These are phyloP conservation scores for Anoplophora glabripennis DNA, from an alignment of 1,140 invertebrate species.

Conservation along the genomic window DNA sequence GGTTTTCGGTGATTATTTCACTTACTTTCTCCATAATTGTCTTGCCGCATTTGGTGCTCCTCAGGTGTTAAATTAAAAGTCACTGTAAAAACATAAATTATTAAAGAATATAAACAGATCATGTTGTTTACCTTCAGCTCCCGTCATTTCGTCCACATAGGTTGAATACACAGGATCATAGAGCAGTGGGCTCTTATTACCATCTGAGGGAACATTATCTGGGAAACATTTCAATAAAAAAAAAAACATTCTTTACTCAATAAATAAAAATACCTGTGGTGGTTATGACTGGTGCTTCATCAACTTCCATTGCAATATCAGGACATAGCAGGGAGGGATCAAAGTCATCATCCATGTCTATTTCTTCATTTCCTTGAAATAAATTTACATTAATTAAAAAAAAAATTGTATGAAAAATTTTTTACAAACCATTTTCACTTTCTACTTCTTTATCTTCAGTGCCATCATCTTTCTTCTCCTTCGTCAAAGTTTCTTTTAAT, in stretches of 20 bases:
- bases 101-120: not conserved
- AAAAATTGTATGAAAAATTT: not conserved
- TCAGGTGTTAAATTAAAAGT: conserved; percentile 32
- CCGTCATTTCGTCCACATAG: conserved; percentile 40
- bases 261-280: conserved; percentile 21
- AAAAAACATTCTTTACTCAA: no score
- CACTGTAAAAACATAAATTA: conserved; percentile 26
- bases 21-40: conserved; percentile 35
- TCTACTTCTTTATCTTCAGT: not conserved
- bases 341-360: conserved; percentile 38
- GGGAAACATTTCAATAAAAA: not conserved
- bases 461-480: not conserved
- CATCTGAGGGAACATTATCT: not conserved
- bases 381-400: not conserved
- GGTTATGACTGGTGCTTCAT: conserved; percentile 34
- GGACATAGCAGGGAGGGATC: conserved; percentile 39
- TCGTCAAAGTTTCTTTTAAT: conserved; percentile 9
- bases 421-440: no score
- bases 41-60: conserved; percentile 26
- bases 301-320: conserved; percentile 40
- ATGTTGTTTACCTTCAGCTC: conserved; percentile 36
- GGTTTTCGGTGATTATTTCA: not conserved
- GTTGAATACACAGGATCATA: conserved; percentile 38
- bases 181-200: conserved; percentile 26
- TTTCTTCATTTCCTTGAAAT: conserved; percentile 21